Evolutionary conservation across 2,888 invertebrate species (phyloP).

Genomic region (Pharmacophagus antenor): DNA sequence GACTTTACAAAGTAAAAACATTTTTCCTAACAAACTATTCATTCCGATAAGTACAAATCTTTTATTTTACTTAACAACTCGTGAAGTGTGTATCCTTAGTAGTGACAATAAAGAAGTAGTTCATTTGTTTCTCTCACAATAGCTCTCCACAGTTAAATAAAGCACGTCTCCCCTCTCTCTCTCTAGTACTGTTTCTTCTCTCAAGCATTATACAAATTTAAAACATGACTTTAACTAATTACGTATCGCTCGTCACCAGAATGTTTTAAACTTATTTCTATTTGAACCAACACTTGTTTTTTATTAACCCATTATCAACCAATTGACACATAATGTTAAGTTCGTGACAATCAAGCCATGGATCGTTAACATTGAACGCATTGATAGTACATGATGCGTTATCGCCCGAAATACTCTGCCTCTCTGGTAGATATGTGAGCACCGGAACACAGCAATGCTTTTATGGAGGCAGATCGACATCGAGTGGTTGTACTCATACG

Average conservation of each 20-base stretch:
- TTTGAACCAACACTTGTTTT: background rate
- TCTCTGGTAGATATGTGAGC: too few relatives aligned
- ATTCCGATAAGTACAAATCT: background rate
- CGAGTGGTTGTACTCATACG: too few relatives aligned
- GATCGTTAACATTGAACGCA: too few relatives aligned
- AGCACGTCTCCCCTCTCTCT: background rate
- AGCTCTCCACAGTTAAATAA: conserved; percentile 6
- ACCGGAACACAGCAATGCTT: too few relatives aligned
- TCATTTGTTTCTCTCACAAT: conserved; percentile 12
- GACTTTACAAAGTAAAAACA: background rate
- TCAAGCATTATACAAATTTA: background rate
- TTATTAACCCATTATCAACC: too few relatives aligned
- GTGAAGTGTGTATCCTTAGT: conserved; percentile 1
- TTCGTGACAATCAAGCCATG: too few relatives aligned
- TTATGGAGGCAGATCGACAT: too few relatives aligned
- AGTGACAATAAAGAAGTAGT: conserved; percentile 1
- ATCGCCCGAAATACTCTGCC: too few relatives aligned
- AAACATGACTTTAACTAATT: background rate
- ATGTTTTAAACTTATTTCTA: background rate
- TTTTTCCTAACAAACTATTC: background rate
- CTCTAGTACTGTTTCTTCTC: background rate
- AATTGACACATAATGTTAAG: too few relatives aligned
- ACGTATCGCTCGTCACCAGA: background rate
- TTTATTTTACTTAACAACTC: background rate
- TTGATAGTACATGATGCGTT: too few relatives aligned